Percentiles rank a stretch among this genome's conserved stretches.
These are phyloP conservation scores for Chloroclystis v-ata DNA, from an alignment of 2,888 invertebrate genomes.

Conservation along the genomic window DNA sequence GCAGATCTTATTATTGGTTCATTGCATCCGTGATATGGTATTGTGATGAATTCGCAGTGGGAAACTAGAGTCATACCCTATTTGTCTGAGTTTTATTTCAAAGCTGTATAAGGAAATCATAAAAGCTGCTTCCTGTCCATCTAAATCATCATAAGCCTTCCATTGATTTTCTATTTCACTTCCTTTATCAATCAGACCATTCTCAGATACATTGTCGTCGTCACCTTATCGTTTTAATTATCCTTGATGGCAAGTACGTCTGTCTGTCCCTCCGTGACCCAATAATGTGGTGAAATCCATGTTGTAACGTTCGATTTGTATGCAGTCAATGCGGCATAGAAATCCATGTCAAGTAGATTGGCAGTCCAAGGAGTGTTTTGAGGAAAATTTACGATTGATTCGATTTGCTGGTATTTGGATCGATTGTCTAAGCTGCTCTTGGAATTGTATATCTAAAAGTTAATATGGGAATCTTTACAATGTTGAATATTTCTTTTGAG, in stretches of 20 bases:
- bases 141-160: slow-evolving; percentile 19
- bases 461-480: background rate
- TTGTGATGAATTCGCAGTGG: slow-evolving; percentile 10
- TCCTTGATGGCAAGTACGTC: slow-evolving; percentile 45
- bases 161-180: slow-evolving; percentile 20
- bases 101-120: slow-evolving; percentile 10
- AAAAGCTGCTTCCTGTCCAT: slow-evolving; percentile 15
- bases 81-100: slow-evolving; percentile 6
- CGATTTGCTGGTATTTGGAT: slow-evolving; percentile 40
- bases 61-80: slow-evolving; percentile 15
- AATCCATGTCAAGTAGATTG: slow-evolving; percentile 76
- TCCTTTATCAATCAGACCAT: slow-evolving; percentile 32
- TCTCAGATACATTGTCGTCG: slow-evolving; percentile 34
- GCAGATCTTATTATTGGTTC: slow-evolving; percentile 1
- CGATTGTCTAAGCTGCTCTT: slow-evolving; percentile 21
- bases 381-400: slow-evolving; percentile 66
- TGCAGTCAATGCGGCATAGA: slow-evolving; percentile 66
- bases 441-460: background rate
- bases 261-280: slow-evolving; percentile 68
- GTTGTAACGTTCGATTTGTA: slow-evolving; percentile 70
- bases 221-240: slow-evolving; percentile 42
- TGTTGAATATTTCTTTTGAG: background rate
- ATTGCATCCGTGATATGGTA: slow-evolving; percentile 4
- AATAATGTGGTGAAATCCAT: slow-evolving; percentile 75
- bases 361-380: slow-evolving; percentile 57